Evolutionary conservation across 2,113 vertebrate genomes (phyloP).

Genomic region (Hydropotes inermis): DNA sequence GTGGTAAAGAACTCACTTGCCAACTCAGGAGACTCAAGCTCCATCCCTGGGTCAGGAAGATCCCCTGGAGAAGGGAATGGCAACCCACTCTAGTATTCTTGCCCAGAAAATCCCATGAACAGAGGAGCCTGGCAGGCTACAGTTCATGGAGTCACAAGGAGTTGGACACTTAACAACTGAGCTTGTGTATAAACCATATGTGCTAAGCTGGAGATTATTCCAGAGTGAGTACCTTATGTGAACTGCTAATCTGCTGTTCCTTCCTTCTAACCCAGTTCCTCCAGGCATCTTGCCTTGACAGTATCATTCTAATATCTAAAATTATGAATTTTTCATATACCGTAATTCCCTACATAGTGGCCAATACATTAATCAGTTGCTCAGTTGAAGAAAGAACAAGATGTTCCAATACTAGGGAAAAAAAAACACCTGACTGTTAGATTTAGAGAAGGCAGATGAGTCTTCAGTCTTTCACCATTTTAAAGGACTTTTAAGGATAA

Average conservation of each 20-base stretch:
- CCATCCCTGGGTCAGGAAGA: neutral
- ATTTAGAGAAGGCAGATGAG: neutral
- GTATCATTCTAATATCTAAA: neutral
- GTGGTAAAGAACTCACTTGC: neutral
- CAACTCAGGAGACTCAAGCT: neutral
- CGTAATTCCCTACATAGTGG: neutral
- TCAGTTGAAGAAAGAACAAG: neutral
- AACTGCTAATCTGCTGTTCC: neutral
- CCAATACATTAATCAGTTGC: neutral
- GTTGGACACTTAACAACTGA: neutral
- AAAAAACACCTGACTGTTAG: neutral
- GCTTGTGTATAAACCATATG: neutral
- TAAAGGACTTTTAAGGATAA: neutral
- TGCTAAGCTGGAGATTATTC: neutral
- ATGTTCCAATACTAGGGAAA: neutral
- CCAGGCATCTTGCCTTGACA: neutral
- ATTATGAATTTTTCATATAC: neutral
- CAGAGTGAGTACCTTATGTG: neutral
- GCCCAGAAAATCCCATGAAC: neutral
- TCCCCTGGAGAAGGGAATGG: neutral
- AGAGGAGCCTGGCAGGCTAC: neutral
- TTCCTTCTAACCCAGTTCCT: neutral
- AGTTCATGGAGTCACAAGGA: neutral
- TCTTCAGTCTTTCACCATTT: neutral
- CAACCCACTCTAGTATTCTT: neutral